These are phyloP conservation scores for Eupithecia exiguata DNA, from an alignment of 2,888 invertebrate species.

Conservation along the genomic window DNA sequence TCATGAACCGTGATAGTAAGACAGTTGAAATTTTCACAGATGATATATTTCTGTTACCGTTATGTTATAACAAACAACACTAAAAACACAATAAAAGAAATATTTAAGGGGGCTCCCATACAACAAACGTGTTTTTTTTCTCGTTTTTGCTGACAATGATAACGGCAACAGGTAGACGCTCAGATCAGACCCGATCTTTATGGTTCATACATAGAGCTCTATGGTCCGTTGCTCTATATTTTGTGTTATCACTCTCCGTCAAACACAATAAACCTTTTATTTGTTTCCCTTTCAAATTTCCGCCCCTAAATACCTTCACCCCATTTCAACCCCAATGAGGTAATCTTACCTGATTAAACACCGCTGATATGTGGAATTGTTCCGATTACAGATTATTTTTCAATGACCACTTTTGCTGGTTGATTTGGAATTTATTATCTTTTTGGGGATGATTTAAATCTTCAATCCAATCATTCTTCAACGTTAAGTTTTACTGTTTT, in stretches of 20 bases:
- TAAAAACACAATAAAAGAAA: too few relatives aligned
- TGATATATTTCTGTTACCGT: too few relatives aligned
- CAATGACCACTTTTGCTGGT: conserved; percentile 37
- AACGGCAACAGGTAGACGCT: too few relatives aligned
- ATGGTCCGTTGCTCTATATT: neutral
- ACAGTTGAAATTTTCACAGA: too few relatives aligned
- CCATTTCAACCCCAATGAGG: conserved; percentile 45
- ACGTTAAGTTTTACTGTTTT: conserved; percentile 11
- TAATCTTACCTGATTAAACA: conserved; percentile 48
- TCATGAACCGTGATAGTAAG: too few relatives aligned
- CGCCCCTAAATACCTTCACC: conserved; percentile 47
- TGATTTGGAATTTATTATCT: conserved; percentile 37
- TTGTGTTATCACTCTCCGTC: neutral
- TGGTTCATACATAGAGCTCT: too few relatives aligned
- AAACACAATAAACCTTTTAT: conserved; percentile 44
- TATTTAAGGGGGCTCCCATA: too few relatives aligned
- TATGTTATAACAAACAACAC: too few relatives aligned
- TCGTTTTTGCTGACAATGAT: too few relatives aligned
- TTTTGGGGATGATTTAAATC: conserved; percentile 29
- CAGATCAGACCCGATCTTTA: neutral
- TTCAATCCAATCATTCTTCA: too few relatives aligned
- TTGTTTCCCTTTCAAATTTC: conserved; percentile 49
- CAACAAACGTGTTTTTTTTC: too few relatives aligned
- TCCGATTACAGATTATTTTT: conserved; percentile 39
- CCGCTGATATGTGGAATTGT: conserved; percentile 43